Evolutionary conservation across 2,797 vertebrate species (phyloP), one percentile per base, ranked within the genome.

Genomic region (Darevskia mixta): DNA sequence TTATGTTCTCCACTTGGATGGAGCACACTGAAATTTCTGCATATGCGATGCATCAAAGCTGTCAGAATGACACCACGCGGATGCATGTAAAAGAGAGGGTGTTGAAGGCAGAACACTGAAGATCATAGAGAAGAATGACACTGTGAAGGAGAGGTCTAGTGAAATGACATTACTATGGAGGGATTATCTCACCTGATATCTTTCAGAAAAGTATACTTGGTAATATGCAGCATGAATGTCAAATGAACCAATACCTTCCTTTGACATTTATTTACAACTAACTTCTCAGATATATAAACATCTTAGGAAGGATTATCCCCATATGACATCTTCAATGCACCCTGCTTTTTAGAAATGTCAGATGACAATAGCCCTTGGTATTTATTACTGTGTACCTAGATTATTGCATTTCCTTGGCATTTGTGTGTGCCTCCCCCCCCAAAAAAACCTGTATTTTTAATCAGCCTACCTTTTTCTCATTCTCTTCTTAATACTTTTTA

Each of bases 261-360:
- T 45, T 85, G 64, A 72, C 23, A 78, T 88, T 49, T 66, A 58
- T 67, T 73, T 45, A 29, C 73, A 82, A 64, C 49, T 69, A 41
- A 67, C 38, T 43, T 73, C 45, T 43, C 41, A 43, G 27, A 71
- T 43, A 64, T 64, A 79, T 29, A 64, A n/a, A 83, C 80, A 91
- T 67, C 41, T 88, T 83, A 86, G 79, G 29, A 78, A 83, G 43
- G 67, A 67, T 83, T 88, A 75, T 86, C 64, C 69, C 38, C 69
- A 23, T 79, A 75, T 89, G 75, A 41, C 67, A 88, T 71, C 43
- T 79, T 38, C 66, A 67, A 8, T 72, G 61, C 55, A 32, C 11
- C 15, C 15, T 25, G 27, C 32, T 83, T 20, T 43, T 75, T 58
- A 79, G 71, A 79, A 83, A 82, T 86, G 32, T 38, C 41, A 88